Evolutionary conservation across 2,113 vertebrate species (phyloP), one percentile per base, ranked within the genome.

Genomic region (Lepus americanus): DNA sequence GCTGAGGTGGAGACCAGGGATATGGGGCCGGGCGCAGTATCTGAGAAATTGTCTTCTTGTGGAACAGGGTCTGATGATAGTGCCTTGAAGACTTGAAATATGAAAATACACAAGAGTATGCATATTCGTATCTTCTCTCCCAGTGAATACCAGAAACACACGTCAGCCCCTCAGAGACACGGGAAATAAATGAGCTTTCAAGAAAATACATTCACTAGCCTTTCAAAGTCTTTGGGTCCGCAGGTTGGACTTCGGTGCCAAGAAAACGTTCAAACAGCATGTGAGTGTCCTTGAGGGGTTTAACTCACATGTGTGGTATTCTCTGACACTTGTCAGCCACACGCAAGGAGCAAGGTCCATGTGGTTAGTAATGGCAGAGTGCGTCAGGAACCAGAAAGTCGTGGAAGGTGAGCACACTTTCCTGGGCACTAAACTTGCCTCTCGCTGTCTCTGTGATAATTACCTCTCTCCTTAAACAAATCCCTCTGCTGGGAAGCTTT

Each of bases 161-260:
- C 23, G 7, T 53, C 17, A 7, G 69, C 67, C 74, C 53, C 27
- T 29, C 59, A 23, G 27, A 72, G 25, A 89, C 83, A 49, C 59
- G n/a, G 70, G 31, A 87, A 80, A 44, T 87, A 67, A 73, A 77
- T 51, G 85, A 76, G 10, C 17, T 90, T 80, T 64, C 67, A 59
- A 86, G 86, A 90, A 33, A 76, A 80, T 61, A 76, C 16, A 2
- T 82, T 74, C 36, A 14, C 39, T 61, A 72, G 64, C 44, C 83
- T 79, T 76, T 82, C 25, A 89, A 44, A 78, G n/a, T 44, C 22
- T 92, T 90, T 51, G n/a, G 87, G 80, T 85, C 81, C 81, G 49
- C 81, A 90, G 53, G 29, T 33, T 83, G 89, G 20, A 61, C 86
- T 81, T 69, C 31, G 66, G 78, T 25, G 44, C 61, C 53, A 51